These are phyloP conservation scores for Frankliniella fusca DNA, from an alignment of 2,888 invertebrate genomes.

Conservation along the genomic window DNA sequence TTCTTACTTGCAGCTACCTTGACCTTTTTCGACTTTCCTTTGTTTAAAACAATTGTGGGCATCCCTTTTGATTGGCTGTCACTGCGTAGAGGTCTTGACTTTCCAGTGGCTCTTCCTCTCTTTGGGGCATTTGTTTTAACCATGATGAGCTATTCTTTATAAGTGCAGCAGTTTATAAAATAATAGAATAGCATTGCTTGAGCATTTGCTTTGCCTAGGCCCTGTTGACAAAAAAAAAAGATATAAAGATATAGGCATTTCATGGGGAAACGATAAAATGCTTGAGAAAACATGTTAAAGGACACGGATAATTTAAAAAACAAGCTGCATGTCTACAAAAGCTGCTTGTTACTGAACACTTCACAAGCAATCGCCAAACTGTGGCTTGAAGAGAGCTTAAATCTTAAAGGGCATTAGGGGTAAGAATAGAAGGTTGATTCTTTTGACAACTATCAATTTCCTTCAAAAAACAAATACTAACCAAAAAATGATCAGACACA, in stretches of 20 bases:
- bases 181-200: not conserved
- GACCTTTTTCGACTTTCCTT: not conserved
- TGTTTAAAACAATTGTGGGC: not conserved
- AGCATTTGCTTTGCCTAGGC: not conserved
- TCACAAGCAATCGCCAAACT: not conserved
- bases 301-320: not conserved
- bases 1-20: not conserved
- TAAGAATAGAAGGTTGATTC: too few species aligned
- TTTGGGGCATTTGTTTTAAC: not conserved
- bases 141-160: not conserved
- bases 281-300: not conserved
- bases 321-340: not conserved
- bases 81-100: not conserved
- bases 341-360: not conserved
- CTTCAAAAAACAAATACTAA: too few species aligned
- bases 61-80: conserved; percentile 4
- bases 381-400: too few species aligned
- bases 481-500: too few species aligned
- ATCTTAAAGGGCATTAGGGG: too few species aligned
- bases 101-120: not conserved
- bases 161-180: not conserved
- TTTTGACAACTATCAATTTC: too few species aligned
- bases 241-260: not conserved
- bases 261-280: not conserved
- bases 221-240: not conserved